Conservation (phyloP, 2,888 invertebrate species). For the Parthenolecanium corni region DNA sequence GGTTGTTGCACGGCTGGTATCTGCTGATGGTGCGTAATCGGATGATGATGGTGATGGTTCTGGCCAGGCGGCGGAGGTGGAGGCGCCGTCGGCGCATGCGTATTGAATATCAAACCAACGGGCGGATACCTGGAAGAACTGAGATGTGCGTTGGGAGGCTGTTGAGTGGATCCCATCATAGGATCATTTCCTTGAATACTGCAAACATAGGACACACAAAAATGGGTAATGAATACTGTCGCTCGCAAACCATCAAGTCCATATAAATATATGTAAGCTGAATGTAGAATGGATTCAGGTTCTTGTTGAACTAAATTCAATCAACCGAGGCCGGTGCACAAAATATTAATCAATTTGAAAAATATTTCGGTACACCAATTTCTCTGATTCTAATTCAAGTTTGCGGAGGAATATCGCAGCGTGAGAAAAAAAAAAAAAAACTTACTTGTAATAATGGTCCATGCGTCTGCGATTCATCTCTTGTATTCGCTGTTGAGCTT, state of each 20-base stretch:
- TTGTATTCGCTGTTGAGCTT: slow-evolving; percentile 57
- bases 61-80: slow-evolving; percentile 29
- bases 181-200: slow-evolving; percentile 19
- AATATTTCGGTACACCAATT: too few relatives aligned
- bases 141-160: slow-evolving; percentile 18
- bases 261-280: too few relatives aligned
- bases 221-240: background rate
- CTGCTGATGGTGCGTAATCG: slow-evolving; percentile 36
- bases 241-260: too few relatives aligned
- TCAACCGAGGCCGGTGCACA: too few relatives aligned
- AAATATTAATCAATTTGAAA: too few relatives aligned
- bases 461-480: slow-evolving; percentile 45
- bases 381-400: too few relatives aligned
- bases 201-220: background rate
- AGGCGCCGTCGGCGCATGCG: slow-evolving; percentile 10
- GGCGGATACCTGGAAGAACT: slow-evolving; percentile 20
- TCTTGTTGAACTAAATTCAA: too few relatives aligned
- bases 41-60: slow-evolving; percentile 29
- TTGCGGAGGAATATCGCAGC: too few relatives aligned
- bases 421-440: background rate
- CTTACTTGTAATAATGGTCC: slow-evolving; percentile 34
- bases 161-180: slow-evolving; percentile 3
- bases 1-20: slow-evolving; percentile 39
- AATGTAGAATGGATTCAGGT: too few relatives aligned
- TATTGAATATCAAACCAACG: slow-evolving; percentile 1